Base-by-base conservation (phyloP, 92 coral and sea anemone genomes). In the Zoanthus solanderi region DNA sequence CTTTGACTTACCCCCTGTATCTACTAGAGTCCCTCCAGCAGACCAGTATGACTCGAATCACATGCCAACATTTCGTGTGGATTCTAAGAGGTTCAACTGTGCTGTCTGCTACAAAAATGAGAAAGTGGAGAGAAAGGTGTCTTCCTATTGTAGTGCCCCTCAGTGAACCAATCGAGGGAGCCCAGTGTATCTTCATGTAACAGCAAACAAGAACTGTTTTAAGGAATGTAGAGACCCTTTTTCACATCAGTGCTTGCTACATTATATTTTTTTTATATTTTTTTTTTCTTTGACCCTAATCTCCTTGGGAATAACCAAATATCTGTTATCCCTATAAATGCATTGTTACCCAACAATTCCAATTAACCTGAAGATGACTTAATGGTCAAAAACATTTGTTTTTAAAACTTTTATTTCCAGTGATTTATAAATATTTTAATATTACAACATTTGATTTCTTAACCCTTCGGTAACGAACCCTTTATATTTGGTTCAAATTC, bases 41-140 rank as follows among this genome's bases (percentile, higher is more conserved):
- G 78, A 63, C 67, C 78, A 60, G 63, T 84, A 71, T 45, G 78
- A 71, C 78, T 58, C 86, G 17, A 58, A 83, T 66, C 86, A 83
- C 57, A 66, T 83, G 57, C 86, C 86, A 23, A 16, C 32, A 45
- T 37, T 83, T 58, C 53, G 61, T 66, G 76, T 65, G 60, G 75
- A 72, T 68, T 68, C 73, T 68, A 68, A 23, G 73, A 72, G 77
- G 71, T 18, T 69, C 63, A 84, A 52, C 50, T 85, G 89, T 78
- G 89, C 86, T 78, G 92, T 89, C 78, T 85, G 83, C 75, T 90
- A 42, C 56, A 77, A 57, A 52, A 75, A 60, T 71, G 65, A 81
- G 53, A 76, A 86, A 78, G 78, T 48, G 54, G 50, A 7, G 78
- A 44, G 60, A 13, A 91, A 86, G 78, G 89, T 84, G 48, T 52